These are phyloP conservation scores for Triplophysa siluroides DNA, from an alignment of 2,113 vertebrate species.

Conservation along the genomic window DNA sequence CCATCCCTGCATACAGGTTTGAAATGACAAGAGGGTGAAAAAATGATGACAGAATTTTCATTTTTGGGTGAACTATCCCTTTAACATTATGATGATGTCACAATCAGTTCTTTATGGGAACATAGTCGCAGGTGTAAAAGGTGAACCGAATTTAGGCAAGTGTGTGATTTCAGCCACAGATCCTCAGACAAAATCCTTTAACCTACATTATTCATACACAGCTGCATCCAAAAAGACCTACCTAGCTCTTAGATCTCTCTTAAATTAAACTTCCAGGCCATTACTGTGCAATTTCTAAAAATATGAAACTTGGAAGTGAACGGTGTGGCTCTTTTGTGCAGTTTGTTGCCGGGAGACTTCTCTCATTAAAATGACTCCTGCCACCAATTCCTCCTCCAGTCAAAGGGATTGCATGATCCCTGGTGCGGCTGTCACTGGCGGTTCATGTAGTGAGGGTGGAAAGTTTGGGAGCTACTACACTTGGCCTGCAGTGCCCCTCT, in stretches of 20 bases:
- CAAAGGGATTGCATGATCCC: not conserved
- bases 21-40: too few relatives aligned
- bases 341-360: not conserved
- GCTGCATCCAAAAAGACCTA: not conserved
- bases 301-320: not conserved
- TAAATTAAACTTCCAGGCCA: not conserved
- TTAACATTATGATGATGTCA: too few relatives aligned
- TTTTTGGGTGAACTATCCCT: too few relatives aligned
- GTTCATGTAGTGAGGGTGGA: not conserved
- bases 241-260: not conserved
- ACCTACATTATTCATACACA: too few relatives aligned
- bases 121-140: too few relatives aligned
- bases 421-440: not conserved
- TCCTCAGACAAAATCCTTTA: too few relatives aligned
- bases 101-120: too few relatives aligned
- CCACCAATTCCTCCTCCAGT: conserved; percentile 1
- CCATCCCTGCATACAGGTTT: too few relatives aligned
- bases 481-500: not conserved
- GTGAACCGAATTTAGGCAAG: too few relatives aligned
- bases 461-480: not conserved
- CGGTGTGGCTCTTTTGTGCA: not conserved
- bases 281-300: not conserved
- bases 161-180: too few relatives aligned
- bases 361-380: conserved; percentile 13
- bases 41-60: too few relatives aligned